Base-by-base conservation (phyloP, 2,797 vertebrate genomes). In the Coendou prehensilis region DNA sequence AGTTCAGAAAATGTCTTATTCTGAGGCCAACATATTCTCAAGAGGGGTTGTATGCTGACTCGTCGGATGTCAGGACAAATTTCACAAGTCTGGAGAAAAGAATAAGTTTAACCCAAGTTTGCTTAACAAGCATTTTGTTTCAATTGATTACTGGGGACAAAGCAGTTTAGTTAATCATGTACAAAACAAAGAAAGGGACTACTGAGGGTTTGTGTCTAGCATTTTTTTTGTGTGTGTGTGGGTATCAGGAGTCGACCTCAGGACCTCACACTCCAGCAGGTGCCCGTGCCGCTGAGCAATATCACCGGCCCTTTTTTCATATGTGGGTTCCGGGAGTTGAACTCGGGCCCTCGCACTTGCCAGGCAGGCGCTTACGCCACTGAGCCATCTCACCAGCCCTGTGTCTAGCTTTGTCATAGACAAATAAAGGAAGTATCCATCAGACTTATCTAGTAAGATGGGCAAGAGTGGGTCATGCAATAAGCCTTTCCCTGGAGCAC, bases 81-180 rank as follows among this genome's bases (percentile, higher is more conserved):
- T 81, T 91, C 9, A 69, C 33, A 89, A n/a, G 30, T 23, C 11
- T 89, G 26, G 26, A 89, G 22, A 71, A 54, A 33, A 61, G 54
- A 88, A 63, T 13, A 81, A 89, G 69, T 13, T 76, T 81, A 84
- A 52, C 20, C 47, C 56, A 61, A 56, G 87, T 78, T 86, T 95
- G 45, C 9, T 47, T 41, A 57, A 63, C 0, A 73, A 87, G 30
- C 20, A 87, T 88, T 93, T 92, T 84, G 3, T 75, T 91, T 90
- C 59, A 47, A 78, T 26, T 67, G 20, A 86, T n/a, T 30, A 76
- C 1, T 28, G 56, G n/a, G 18, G 13, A 59, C 73, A 75, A 26
- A 88, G 28, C 4, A 91, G 28, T 87, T 93, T 11, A 64, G 47
- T 28, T 91, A 47, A 79, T 50, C 33, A 71, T 9, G 26, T 73